Conservation (phyloP, 2,113 vertebrate species). For the Genyomyrus donnyi region DNA sequence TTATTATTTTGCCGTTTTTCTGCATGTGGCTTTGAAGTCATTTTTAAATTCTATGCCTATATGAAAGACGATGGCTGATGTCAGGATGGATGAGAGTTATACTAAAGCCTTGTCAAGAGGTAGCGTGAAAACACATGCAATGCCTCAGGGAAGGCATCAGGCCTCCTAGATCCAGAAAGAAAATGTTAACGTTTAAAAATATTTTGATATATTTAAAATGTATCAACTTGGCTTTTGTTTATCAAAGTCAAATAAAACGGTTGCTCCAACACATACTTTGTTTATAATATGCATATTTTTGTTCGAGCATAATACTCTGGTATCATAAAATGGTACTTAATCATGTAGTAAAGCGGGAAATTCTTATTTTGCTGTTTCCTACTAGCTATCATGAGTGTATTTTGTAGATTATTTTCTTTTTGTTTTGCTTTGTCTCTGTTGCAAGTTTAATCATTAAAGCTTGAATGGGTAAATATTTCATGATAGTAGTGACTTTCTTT, state of each 20-base stretch:
- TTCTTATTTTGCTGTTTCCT: background rate
- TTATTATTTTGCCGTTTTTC: background rate
- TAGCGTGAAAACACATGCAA: background rate
- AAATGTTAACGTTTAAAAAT: background rate
- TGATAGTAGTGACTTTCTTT: conserved; percentile 9
- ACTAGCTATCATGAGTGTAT: background rate
- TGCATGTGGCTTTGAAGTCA: background rate
- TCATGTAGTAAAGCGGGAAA: background rate
- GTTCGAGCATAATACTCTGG: background rate
- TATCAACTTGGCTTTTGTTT: background rate
- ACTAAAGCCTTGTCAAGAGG: background rate
- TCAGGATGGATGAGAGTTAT: background rate
- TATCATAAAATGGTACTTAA: background rate
- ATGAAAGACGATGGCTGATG: background rate
- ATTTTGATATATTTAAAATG: background rate
- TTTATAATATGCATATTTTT: background rate
- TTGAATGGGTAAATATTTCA: conserved; percentile 20
- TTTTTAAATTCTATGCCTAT: background rate
- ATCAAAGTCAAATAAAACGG: background rate
- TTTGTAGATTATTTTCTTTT: background rate
- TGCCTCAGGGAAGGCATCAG: background rate
- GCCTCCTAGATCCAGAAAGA: background rate
- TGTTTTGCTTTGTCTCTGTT: background rate
- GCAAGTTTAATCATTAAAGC: background rate
- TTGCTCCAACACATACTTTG: background rate